Conservation (phyloP, 1,140 invertebrate species). For the Tenebrio molitor region DNA sequence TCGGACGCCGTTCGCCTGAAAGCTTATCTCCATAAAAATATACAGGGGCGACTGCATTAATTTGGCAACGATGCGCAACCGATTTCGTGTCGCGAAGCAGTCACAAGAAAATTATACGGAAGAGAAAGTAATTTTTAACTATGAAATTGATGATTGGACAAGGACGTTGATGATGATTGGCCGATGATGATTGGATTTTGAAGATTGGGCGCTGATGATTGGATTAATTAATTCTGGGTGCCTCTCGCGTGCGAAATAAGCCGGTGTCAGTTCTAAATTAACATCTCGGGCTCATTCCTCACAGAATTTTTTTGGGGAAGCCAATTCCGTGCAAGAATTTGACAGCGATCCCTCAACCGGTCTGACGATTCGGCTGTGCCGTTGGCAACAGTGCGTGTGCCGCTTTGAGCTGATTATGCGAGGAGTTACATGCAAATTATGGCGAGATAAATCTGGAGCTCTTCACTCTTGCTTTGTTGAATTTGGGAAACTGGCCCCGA, state of each 20-base stretch:
- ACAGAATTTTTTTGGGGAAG: slow-evolving; percentile 10
- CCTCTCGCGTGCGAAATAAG: slow-evolving; percentile 27
- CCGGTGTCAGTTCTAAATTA: slow-evolving; percentile 6
- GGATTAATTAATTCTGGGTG: too few species aligned
- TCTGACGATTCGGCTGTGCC: neutral
- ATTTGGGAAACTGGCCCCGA: neutral
- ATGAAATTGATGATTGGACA: too few species aligned
- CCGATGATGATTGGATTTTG: too few species aligned
- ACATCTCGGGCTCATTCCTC: slow-evolving; percentile 5
- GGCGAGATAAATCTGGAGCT: neutral
- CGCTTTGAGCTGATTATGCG: slow-evolving; percentile 9
- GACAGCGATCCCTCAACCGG: neutral
- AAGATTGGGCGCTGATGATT: too few species aligned
- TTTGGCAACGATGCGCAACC: too few species aligned
- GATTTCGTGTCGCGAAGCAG: too few species aligned
- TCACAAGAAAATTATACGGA: too few species aligned
- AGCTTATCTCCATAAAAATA: slow-evolving; percentile 22
- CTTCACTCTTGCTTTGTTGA: neutral
- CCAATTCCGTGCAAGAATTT: slow-evolving; percentile 33
- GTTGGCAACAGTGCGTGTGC: slow-evolving; percentile 4
- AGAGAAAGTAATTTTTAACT: too few species aligned
- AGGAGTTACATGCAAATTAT: slow-evolving; percentile 12
- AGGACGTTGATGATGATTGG: too few species aligned
- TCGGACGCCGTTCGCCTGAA: neutral
- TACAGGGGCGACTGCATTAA: too few species aligned